These are phyloP conservation scores for Akabosia matsudoensis DNA, from an alignment of 1,140 invertebrate genomes.

Conservation along the genomic window DNA sequence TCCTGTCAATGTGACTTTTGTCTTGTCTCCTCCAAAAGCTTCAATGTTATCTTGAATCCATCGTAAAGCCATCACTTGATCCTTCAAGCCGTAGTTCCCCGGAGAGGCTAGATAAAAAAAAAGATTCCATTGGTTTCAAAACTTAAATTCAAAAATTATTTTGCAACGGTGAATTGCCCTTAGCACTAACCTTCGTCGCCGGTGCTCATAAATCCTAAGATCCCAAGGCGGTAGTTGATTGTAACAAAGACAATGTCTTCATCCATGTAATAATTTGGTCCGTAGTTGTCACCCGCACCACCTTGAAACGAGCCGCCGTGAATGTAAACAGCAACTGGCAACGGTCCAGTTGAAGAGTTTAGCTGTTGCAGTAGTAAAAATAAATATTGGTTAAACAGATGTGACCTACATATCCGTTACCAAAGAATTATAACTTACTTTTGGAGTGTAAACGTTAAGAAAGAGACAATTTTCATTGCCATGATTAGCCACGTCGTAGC, in stretches of 20 bases:
- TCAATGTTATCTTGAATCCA: slow-evolving; percentile 9
- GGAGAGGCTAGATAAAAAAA: neutral
- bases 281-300: neutral
- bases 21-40: neutral
- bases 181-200: too few species aligned
- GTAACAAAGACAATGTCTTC: neutral
- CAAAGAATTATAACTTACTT: neutral
- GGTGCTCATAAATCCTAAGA: slow-evolving; percentile 1
- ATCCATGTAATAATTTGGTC: slow-evolving; percentile 1
- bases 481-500: neutral
- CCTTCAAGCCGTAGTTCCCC: too few species aligned
- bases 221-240: neutral
- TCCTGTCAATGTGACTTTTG: neutral
- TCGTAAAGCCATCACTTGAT: slow-evolving; percentile 1
- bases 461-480: slow-evolving; percentile 1
- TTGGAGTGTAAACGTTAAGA: neutral
- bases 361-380: slow-evolving; percentile 4
- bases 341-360: neutral
- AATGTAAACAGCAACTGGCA: neutral
- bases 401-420: too few species aligned
- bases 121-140: too few species aligned
- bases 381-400: too few species aligned
- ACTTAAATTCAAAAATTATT: too few species aligned
- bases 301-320: slow-evolving; percentile 8
- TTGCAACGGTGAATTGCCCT: too few species aligned